Percentiles rank a stretch among this genome's conserved stretches.
Evolutionary conservation across 2,888 invertebrate species (phyloP).

Genomic region (Drosophila nigricruria): DNA sequence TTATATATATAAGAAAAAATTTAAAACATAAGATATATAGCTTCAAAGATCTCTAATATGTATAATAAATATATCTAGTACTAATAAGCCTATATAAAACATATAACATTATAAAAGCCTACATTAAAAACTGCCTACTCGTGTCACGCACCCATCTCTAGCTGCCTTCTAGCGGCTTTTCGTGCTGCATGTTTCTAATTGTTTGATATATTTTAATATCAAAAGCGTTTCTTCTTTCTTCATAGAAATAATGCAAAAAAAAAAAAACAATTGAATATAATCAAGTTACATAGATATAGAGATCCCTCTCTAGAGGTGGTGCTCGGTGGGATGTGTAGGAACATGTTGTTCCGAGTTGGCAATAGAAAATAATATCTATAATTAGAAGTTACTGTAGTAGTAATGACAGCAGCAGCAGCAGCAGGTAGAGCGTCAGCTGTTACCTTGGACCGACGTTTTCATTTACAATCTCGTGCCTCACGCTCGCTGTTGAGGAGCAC

Average conservation of each 20-base stretch:
- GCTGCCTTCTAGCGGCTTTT: not conserved
- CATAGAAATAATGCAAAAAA: not conserved
- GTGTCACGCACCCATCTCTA: slow-evolving; percentile 12
- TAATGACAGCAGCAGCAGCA: too few relatives aligned
- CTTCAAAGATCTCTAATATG: too few relatives aligned
- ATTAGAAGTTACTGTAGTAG: slow-evolving; percentile 10
- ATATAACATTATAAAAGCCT: not conserved
- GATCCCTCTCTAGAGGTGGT: too few relatives aligned
- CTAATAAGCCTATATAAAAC: not conserved
- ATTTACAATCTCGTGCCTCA: slow-evolving; percentile 66
- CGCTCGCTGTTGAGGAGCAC: not conserved
- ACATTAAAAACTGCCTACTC: not conserved
- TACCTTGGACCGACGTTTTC: slow-evolving; percentile 68
- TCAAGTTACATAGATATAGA: not conserved
- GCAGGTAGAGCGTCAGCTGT: slow-evolving; percentile 35
- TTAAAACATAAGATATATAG: too few relatives aligned
- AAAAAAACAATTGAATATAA: not conserved
- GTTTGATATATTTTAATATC: not conserved
- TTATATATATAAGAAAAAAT: too few relatives aligned
- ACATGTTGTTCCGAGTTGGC: not conserved
- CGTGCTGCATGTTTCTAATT: not conserved
- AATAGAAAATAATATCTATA: not conserved
- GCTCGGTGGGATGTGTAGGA: too few relatives aligned
- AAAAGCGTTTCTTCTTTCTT: not conserved
- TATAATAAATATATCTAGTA: not conserved